phyloP scores from a whole-genome alignment of 2,113 vertebrate species.

The Megaleporinus macrocephalus region DNA sequence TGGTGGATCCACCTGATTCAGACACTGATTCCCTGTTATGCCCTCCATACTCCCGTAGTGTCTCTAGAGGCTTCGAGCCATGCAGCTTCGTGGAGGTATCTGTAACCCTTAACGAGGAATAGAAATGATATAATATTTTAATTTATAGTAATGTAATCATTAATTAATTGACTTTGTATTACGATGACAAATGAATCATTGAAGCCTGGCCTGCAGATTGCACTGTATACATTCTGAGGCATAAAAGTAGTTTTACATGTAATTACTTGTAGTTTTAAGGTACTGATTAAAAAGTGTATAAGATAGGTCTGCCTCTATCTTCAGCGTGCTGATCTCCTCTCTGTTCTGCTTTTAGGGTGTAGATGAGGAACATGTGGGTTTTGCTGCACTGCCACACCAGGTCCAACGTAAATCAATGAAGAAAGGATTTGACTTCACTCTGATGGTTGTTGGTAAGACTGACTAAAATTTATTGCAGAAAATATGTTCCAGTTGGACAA shows the following conservation, averaged over 20 bases:
- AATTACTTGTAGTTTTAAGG: no score
- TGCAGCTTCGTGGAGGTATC: slow-evolving; percentile 83
- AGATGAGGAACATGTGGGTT: slow-evolving; percentile 79
- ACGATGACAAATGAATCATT: no score
- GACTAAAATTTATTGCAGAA: no score
- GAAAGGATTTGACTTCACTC: slow-evolving; percentile 94
- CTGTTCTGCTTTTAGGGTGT: slow-evolving; percentile 66
- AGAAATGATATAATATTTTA: background rate
- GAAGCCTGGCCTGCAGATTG: no score
- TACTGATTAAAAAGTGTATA: background rate
- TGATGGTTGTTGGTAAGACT: slow-evolving; percentile 91
- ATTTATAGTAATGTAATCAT: no score
- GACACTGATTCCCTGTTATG: slow-evolving; percentile 62
- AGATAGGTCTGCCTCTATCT: background rate
- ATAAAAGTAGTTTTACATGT: no score
- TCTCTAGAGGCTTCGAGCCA: slow-evolving; percentile 82
- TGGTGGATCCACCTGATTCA: background rate
- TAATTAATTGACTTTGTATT: no score
- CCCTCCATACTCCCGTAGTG: slow-evolving; percentile 75
- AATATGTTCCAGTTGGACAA: background rate
- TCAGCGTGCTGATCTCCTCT: background rate
- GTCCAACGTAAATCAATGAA: slow-evolving; percentile 92
- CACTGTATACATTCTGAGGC: no score
- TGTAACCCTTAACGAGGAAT: background rate
- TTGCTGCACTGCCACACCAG: slow-evolving; percentile 86